Conservation (phyloP, 53 echinoderm and acorn worm genomes). For the Holothuria leucospilota region DNA sequence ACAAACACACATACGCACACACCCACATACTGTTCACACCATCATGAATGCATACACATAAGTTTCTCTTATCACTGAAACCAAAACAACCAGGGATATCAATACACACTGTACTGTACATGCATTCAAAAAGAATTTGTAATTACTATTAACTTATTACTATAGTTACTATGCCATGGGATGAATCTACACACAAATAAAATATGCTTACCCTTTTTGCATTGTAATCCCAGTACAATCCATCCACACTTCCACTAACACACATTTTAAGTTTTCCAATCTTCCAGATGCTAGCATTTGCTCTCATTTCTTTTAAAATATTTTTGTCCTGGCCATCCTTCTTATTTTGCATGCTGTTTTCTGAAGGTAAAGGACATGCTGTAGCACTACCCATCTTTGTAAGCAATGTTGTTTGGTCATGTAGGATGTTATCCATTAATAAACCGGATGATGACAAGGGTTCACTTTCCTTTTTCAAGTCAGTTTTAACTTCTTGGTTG, state of each 20-base stretch:
- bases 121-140: too few species aligned
- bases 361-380: neutral
- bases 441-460: neutral
- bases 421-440: constrained; percentile 10
- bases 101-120: too few species aligned
- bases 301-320: neutral
- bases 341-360: neutral
- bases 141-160: too few species aligned
- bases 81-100: too few species aligned
- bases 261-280: constrained; percentile 24
- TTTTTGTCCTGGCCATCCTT: neutral
- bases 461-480: neutral
- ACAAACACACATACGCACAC: too few species aligned
- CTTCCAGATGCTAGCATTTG: constrained; percentile 20
- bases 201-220: constrained; percentile 7
- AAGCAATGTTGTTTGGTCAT: neutral
- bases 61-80: too few species aligned
- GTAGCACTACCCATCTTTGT: neutral
- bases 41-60: too few species aligned
- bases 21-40: too few species aligned
- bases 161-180: too few species aligned
- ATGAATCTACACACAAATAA: too few species aligned
- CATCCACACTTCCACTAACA: constrained; percentile 17
- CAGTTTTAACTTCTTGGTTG: neutral
- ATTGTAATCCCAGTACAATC: constrained; percentile 14